Evolutionary conservation across 2,888 invertebrate genomes (phyloP).

Genomic region (Drosophila leonis): DNA sequence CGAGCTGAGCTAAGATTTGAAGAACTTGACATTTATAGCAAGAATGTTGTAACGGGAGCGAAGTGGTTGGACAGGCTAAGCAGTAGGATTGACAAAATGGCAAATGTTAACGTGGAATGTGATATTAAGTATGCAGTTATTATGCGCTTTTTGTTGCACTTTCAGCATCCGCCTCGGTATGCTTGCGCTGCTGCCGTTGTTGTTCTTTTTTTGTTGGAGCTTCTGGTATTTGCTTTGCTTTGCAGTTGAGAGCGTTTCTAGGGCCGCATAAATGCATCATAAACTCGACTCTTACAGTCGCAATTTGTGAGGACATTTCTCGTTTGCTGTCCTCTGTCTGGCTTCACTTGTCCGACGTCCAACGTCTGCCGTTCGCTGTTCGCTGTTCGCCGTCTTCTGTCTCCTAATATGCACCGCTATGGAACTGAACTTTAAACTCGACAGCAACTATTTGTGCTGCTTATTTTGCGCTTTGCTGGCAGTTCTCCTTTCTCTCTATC

Average conservation of each 20-base stretch:
- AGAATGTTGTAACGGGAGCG: neutral
- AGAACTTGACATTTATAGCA: slow-evolving; percentile 37
- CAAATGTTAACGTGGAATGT: slow-evolving; percentile 51
- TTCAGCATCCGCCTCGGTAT: slow-evolving; percentile 70
- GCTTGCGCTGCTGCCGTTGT: slow-evolving; percentile 18
- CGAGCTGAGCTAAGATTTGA: slow-evolving; percentile 16
- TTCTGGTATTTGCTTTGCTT: slow-evolving; percentile 54
- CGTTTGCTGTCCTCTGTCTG: slow-evolving; percentile 13
- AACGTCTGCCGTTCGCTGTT: slow-evolving; percentile 3
- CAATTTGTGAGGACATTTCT: slow-evolving; percentile 75
- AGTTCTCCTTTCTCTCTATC: slow-evolving; percentile 25
- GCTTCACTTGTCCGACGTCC: neutral
- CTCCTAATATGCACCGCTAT: slow-evolving; percentile 68
- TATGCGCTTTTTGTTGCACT: slow-evolving; percentile 79
- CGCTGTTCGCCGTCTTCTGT: slow-evolving; percentile 31
- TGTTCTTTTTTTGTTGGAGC: neutral
- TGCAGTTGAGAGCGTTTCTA: slow-evolving; percentile 60
- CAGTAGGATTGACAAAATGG: neutral
- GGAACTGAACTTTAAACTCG: slow-evolving; percentile 68
- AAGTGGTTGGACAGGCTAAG: neutral
- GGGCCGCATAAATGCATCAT: slow-evolving; percentile 78
- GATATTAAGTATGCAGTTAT: slow-evolving; percentile 75
- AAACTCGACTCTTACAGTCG: slow-evolving; percentile 61
- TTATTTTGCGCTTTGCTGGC: slow-evolving; percentile 74
- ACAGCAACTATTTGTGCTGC: slow-evolving; percentile 66